phyloP scores from a whole-genome alignment of 1,140 invertebrate genomes.

The Cydia fagiglandana region DNA sequence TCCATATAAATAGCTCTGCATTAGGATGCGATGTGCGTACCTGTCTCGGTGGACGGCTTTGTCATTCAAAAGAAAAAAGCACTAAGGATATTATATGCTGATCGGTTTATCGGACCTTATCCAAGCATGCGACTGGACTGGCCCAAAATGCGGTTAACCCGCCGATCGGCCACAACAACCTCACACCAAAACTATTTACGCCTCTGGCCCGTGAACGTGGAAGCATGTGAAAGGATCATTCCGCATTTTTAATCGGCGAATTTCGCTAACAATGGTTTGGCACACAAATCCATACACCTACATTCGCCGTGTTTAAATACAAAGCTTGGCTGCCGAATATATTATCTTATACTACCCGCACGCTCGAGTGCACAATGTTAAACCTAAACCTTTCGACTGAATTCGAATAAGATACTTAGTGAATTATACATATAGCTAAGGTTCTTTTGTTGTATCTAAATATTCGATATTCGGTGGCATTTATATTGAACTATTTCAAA shows the following conservation, averaged over 20 bases:
- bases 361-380: neutral
- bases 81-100: neutral
- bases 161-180: constrained; percentile 48
- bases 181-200: constrained; percentile 60
- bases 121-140: neutral
- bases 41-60: neutral
- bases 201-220: constrained; percentile 63
- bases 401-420: neutral
- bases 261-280: constrained; percentile 54
- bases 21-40: constrained; percentile 21
- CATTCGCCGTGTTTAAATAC: constrained; percentile 30
- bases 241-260: constrained; percentile 51
- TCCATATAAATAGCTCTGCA: constrained; percentile 18
- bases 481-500: no score
- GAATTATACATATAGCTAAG: neutral
- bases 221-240: constrained; percentile 52
- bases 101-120: neutral
- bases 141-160: constrained; percentile 46
- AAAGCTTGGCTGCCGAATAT: constrained; percentile 4
- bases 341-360: neutral
- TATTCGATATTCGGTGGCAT: no score
- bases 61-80: neutral
- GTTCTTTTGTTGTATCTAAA: no score
- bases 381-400: neutral
- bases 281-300: constrained; percentile 51